A percentile compares a stretch with the other conserved stretches of the same genome.
Conservation (phyloP, 2,113 vertebrate genomes). For the Glaucidium brasilianum region DNA sequence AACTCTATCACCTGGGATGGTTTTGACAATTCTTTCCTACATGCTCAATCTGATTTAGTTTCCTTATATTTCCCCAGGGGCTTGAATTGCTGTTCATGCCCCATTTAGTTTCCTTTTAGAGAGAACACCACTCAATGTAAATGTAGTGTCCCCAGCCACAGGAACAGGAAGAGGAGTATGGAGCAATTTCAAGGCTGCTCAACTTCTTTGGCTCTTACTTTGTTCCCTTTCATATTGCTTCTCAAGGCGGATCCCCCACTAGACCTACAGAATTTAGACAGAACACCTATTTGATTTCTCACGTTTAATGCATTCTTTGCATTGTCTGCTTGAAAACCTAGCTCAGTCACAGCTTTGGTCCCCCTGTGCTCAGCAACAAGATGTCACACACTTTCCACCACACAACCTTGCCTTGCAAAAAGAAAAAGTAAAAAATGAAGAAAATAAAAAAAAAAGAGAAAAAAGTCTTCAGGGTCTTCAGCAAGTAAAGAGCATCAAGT, state of each 20-base stretch:
- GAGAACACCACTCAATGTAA: not conserved
- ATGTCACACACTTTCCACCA: not conserved
- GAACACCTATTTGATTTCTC: not conserved
- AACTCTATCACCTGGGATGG: constrained; percentile 25
- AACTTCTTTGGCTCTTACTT: not conserved
- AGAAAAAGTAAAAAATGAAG: not conserved
- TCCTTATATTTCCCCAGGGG: constrained; percentile 32
- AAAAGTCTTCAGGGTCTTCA: not conserved
- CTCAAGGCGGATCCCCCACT: not conserved
- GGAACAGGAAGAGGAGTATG: not conserved
- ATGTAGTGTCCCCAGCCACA: not conserved
- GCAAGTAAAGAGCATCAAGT: not conserved
- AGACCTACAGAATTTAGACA: not conserved
- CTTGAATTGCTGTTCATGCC: constrained; percentile 18
- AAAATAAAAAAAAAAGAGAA: accelerated
- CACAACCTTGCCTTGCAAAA: not conserved
- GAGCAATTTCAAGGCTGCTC: constrained; percentile 29
- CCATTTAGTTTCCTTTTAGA: constrained; percentile 23
- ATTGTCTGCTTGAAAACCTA: not conserved
- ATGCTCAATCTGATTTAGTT: constrained; percentile 37
- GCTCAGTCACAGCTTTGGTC: not conserved
- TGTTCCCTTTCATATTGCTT: not conserved
- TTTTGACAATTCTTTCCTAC: constrained; percentile 32
- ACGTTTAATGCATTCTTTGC: not conserved
- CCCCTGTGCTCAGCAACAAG: not conserved